Conservation (phyloP, 2,113 vertebrate species). For the Oenanthe melanoleuca region DNA sequence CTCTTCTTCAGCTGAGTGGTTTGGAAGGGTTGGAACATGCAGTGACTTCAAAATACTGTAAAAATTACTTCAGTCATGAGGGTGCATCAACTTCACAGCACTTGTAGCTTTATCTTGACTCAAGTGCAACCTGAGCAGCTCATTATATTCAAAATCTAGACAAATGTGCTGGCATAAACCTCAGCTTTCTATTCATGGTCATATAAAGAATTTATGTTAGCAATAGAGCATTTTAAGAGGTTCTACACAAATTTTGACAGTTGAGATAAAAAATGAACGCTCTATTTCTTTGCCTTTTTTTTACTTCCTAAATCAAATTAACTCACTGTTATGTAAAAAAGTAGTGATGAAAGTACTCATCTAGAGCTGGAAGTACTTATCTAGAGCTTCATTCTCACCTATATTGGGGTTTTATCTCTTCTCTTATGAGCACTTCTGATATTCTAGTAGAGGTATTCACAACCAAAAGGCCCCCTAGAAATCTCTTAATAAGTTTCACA, state of each 20-base stretch:
- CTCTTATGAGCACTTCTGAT: not conserved
- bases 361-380: not conserved
- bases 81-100: not conserved
- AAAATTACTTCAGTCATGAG: not conserved
- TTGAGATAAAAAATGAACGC: not conserved
- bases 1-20: not conserved
- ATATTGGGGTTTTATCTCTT: not conserved
- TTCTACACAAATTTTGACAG: not conserved
- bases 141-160: not conserved
- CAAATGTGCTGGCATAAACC: not conserved
- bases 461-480: not conserved
- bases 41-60: not conserved
- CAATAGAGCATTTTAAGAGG: not conserved
- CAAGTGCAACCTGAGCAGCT: not conserved
- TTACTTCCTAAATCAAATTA: not conserved
- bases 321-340: not conserved
- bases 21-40: not conserved
- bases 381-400: not conserved
- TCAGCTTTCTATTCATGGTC: not conserved
- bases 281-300: not conserved
- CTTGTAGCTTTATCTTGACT: not conserved
- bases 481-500: not conserved
- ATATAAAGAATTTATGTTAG: not conserved
- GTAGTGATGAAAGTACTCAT: not conserved
- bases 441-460: not conserved